Evolutionary conservation across 2,888 invertebrate genomes (phyloP).

Genomic region (Melieria picta): DNA sequence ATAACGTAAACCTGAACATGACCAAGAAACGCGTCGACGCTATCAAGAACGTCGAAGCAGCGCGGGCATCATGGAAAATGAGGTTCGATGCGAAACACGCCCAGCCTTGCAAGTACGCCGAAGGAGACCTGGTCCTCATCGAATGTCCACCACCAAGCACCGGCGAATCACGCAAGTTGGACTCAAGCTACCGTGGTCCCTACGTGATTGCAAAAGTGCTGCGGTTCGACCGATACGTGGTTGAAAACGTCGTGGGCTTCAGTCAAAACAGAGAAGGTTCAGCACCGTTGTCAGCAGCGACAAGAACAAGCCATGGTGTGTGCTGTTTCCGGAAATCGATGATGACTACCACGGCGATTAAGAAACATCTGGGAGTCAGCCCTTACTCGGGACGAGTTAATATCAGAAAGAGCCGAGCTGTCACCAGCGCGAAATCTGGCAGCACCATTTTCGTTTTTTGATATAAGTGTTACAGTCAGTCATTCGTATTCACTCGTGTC

Average conservation of each 20-base stretch:
- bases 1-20: background rate
- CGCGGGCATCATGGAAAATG: conserved; percentile 27
- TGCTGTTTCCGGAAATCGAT: conserved; percentile 13
- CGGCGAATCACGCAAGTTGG: conserved; percentile 22
- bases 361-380: too few relatives aligned
- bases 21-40: conserved; percentile 27
- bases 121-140: conserved; percentile 31
- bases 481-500: too few relatives aligned
- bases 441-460: too few relatives aligned
- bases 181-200: background rate
- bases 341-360: background rate
- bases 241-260: too few relatives aligned
- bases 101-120: conserved; percentile 19
- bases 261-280: background rate
- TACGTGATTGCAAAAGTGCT: too few relatives aligned
- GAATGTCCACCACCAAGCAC: conserved; percentile 37
- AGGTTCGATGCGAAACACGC: conserved; percentile 31
- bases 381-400: too few relatives aligned
- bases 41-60: conserved; percentile 24
- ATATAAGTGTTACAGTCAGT: too few relatives aligned
- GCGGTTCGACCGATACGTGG: too few relatives aligned
- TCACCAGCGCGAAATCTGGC: too few relatives aligned
- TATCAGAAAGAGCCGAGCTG: too few relatives aligned
- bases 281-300: conserved; percentile 4
- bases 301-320: conserved; percentile 14